A percentile compares a stretch with the other conserved stretches of the same genome.
Conservation (phyloP, 2,113 vertebrate genomes). For the Scomber colias region DNA sequence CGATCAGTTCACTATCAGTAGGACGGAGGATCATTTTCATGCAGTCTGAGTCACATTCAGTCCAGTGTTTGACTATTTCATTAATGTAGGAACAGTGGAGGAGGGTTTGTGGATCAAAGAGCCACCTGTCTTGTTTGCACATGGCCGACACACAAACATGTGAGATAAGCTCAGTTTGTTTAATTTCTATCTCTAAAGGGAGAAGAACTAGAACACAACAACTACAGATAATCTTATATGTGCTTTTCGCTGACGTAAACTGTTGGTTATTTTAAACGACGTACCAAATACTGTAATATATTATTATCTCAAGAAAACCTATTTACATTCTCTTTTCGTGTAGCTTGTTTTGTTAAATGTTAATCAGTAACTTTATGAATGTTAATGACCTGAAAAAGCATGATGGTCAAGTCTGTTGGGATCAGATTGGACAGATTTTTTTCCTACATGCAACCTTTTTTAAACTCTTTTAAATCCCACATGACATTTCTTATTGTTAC, state of each 20-base stretch:
- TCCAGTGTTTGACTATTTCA: slow-evolving; percentile 1
- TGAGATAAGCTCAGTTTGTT: slow-evolving; percentile 62
- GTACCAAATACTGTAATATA: not conserved
- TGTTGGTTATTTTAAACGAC: not conserved
- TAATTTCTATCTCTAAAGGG: not conserved
- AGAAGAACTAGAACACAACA: not conserved
- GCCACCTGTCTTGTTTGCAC: slow-evolving; percentile 41
- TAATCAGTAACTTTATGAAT: slow-evolving; percentile 37
- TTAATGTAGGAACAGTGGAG: not conserved
- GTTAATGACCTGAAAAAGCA: not conserved
- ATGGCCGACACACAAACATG: slow-evolving; percentile 42
- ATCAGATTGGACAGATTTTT: not conserved
- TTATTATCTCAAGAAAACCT: not conserved
- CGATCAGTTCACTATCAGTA: too few species aligned
- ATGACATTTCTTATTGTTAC: too few species aligned
- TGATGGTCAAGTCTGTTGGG: not conserved
- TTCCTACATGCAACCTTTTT: too few species aligned
- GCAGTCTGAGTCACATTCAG: not conserved
- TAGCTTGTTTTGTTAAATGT: slow-evolving; percentile 20
- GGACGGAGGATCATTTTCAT: too few species aligned
- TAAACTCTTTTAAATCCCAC: too few species aligned
- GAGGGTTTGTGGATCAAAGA: slow-evolving; percentile 31
- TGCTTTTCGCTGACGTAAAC: not conserved
- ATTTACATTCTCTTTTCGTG: not conserved
- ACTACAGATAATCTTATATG: not conserved